phyloP scores from a whole-genome alignment of 2,888 invertebrate species.

The Vanessa cardui region DNA sequence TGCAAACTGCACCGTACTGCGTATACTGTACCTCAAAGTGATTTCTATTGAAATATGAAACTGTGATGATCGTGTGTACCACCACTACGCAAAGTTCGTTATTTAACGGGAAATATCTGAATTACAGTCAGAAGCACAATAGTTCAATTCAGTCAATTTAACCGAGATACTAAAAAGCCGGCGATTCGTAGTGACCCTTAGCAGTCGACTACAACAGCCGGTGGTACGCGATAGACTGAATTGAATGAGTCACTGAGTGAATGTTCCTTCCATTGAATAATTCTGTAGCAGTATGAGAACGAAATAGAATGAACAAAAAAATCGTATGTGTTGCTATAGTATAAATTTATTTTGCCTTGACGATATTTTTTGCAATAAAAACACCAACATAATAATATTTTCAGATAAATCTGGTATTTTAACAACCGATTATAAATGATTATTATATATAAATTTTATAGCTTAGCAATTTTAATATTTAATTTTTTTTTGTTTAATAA shows the following conservation, averaged over 20 bases:
- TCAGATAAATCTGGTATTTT: too few species aligned
- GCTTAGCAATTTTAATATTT: too few species aligned
- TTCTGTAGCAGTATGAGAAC: background rate
- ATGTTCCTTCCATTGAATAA: background rate
- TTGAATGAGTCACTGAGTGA: slow-evolving; percentile 22
- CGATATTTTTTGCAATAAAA: background rate
- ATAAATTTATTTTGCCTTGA: background rate
- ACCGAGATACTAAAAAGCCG: slow-evolving; percentile 65
- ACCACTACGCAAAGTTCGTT: slow-evolving; percentile 60
- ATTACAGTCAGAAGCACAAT: slow-evolving; percentile 51
- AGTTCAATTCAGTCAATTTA: slow-evolving; percentile 46
- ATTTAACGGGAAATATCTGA: slow-evolving; percentile 58
- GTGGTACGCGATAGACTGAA: slow-evolving; percentile 67
- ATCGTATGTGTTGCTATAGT: slow-evolving; percentile 21
- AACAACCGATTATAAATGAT: too few species aligned
- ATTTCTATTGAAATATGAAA: slow-evolving; percentile 61
- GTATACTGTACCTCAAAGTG: slow-evolving; percentile 69
- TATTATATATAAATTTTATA: too few species aligned
- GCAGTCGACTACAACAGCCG: slow-evolving; percentile 69
- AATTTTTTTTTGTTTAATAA: too few species aligned
- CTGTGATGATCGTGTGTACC: slow-evolving; percentile 48
- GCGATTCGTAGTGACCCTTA: slow-evolving; percentile 66
- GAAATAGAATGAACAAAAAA: background rate
- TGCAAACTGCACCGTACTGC: slow-evolving; percentile 46
- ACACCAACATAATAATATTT: background rate